A percentile compares a stretch with the other conserved stretches of the same genome.
These are phyloP conservation scores for Folsomia candida DNA, from an alignment of 2,888 invertebrate genomes.

Conservation along the genomic window DNA sequence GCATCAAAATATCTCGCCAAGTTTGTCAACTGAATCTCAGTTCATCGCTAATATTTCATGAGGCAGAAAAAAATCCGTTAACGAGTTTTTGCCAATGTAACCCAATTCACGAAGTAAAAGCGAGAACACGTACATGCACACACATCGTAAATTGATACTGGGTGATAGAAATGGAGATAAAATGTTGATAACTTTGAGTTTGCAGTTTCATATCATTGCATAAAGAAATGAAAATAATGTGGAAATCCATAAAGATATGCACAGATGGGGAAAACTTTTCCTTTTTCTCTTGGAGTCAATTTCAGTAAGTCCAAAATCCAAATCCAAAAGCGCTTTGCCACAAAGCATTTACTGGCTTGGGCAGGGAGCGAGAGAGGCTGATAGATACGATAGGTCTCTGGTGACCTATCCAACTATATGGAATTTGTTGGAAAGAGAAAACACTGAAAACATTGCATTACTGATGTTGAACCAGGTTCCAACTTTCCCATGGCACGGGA, in stretches of 20 bases:
- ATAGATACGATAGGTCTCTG: slow-evolving; percentile 41
- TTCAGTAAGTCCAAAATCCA: slow-evolving; percentile 8
- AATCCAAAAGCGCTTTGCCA: slow-evolving; percentile 6
- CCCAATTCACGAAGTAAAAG: not conserved
- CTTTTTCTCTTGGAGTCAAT: too few relatives aligned
- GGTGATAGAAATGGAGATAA: not conserved
- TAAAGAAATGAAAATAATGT: slow-evolving; percentile 24
- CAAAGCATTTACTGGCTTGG: not conserved
- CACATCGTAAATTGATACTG: not conserved
- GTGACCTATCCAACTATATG: slow-evolving; percentile 39
- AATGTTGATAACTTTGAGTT: slow-evolving; percentile 3
- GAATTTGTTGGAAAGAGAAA: not conserved
- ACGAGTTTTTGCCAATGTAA: not conserved
- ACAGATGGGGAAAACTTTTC: slow-evolving; percentile 20
- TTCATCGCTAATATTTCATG: too few relatives aligned
- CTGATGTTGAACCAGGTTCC: not conserved
- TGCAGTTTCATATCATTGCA: not conserved
- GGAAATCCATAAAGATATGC: slow-evolving; percentile 40
- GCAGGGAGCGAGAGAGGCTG: slow-evolving; percentile 23
- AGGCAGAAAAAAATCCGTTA: too few relatives aligned
- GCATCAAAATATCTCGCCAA: too few relatives aligned
- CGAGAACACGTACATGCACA: too few relatives aligned
- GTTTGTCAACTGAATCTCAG: too few relatives aligned
- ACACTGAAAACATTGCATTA: not conserved
- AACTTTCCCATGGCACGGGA: not conserved